phyloP scores from a whole-genome alignment of 2,113 vertebrate species.

The Ornithorhynchus anatinus region DNA sequence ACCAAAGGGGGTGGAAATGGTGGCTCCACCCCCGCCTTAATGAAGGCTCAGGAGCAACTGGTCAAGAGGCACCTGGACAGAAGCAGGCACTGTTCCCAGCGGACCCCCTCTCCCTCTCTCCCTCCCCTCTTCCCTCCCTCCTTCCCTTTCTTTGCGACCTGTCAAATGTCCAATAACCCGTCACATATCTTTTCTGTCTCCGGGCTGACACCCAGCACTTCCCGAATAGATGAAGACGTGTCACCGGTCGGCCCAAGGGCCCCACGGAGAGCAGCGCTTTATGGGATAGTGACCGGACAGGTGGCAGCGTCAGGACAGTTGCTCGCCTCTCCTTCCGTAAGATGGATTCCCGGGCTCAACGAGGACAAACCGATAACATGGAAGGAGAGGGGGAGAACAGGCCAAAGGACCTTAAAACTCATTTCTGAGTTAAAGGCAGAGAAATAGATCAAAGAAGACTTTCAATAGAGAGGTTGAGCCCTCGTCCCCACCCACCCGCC shows the following conservation, averaged over 20 bases:
- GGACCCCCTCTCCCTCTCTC: background rate
- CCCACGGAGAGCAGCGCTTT: constrained; percentile 18
- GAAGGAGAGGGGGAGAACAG: background rate
- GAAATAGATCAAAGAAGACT: constrained; percentile 48
- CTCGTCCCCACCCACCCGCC: no score
- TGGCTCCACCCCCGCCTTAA: no score
- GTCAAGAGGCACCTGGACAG: no score
- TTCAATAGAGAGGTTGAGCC: no score
- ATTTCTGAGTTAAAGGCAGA: constrained; percentile 4
- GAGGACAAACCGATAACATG: constrained; percentile 26
- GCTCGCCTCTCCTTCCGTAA: constrained; percentile 29
- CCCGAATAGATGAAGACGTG: constrained; percentile 14
- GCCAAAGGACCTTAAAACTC: constrained; percentile 7
- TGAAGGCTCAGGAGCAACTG: no score
- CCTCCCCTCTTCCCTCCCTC: background rate
- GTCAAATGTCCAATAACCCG: background rate
- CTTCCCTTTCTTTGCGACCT: background rate
- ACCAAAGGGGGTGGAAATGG: no score
- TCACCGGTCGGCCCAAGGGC: constrained; percentile 13
- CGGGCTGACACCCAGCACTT: constrained; percentile 7
- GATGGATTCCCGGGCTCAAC: constrained; percentile 20
- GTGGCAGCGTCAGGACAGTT: constrained; percentile 23
- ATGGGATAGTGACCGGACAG: background rate
- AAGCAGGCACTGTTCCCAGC: background rate
- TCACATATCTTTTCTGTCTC: constrained; percentile 29